A percentile compares a stretch with the other conserved stretches of the same genome.
Evolutionary conservation across 1,140 invertebrate genomes (phyloP).

Genomic region (Meloidogyne exigua): DNA sequence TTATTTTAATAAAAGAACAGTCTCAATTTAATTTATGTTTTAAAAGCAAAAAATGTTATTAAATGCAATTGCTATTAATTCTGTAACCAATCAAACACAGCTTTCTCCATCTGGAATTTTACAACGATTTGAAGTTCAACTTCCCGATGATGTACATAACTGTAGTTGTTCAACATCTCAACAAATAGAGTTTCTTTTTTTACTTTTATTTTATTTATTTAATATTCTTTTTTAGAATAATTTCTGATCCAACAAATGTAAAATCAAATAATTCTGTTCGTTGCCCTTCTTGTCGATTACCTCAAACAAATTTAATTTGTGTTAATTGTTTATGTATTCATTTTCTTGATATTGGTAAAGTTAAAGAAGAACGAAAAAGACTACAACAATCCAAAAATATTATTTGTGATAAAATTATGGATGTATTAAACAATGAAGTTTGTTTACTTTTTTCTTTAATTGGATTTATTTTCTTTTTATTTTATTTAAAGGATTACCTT

Average conservation of each 20-base stretch:
- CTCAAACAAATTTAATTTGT: slow-evolving; percentile 20
- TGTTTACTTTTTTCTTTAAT: neutral
- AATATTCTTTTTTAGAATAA: neutral
- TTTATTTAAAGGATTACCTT: neutral
- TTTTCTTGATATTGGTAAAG: slow-evolving; percentile 24
- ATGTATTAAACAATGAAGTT: slow-evolving; percentile 6
- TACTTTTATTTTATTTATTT: neutral
- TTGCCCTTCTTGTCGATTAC: slow-evolving; percentile 19
- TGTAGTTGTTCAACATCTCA: slow-evolving; percentile 17
- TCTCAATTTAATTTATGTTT: neutral
- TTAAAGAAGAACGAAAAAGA: slow-evolving; percentile 9
- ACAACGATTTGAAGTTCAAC: slow-evolving; percentile 18
- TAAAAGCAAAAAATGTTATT: neutral
- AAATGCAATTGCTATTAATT: neutral
- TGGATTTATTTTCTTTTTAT: neutral
- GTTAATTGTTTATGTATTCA: slow-evolving; percentile 19
- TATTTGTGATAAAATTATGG: slow-evolving; percentile 15
- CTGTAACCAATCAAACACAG: neutral
- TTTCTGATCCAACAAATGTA: neutral
- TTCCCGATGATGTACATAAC: neutral
- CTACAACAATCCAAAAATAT: slow-evolving; percentile 1
- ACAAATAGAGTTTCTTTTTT: slow-evolving; percentile 21
- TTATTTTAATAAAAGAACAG: too few species aligned
- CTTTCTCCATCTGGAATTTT: slow-evolving; percentile 13
- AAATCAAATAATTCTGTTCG: neutral